Percentiles rank a stretch among this genome's conserved stretches.
phyloP scores from a whole-genome alignment of 2,113 vertebrate genomes.

The Menura novaehollandiae region DNA sequence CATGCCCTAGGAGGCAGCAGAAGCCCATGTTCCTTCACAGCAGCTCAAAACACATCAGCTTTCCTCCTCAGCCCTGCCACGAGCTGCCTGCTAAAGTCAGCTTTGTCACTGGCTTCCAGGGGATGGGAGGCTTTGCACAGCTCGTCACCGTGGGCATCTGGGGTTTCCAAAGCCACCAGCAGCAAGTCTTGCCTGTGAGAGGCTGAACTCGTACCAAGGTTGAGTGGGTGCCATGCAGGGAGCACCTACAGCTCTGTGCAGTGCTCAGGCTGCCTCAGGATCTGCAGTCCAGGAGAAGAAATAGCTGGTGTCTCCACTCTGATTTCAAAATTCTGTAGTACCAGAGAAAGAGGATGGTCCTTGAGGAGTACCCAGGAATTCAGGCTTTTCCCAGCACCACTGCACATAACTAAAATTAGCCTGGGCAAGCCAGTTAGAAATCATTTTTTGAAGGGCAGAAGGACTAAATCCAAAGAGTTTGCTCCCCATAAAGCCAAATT shows the following conservation, averaged over 20 bases:
- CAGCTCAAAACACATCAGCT: neutral
- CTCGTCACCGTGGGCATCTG: accelerated
- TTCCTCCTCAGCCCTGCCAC: neutral
- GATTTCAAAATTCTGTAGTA: neutral
- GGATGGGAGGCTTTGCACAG: neutral
- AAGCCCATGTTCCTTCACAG: neutral
- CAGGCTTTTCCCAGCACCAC: neutral
- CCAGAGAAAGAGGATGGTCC: neutral
- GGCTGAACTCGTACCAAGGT: neutral
- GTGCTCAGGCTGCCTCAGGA: neutral
- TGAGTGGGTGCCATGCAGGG: neutral
- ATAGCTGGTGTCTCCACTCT: neutral
- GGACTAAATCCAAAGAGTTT: neutral
- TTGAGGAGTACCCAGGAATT: neutral
- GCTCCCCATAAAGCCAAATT: neutral
- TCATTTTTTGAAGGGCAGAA: neutral
- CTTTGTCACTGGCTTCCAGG: neutral
- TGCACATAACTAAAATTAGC: neutral
- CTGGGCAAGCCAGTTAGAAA: neutral
- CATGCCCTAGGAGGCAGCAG: conserved; percentile 58
- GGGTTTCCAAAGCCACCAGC: neutral
- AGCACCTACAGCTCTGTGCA: neutral
- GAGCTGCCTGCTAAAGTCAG: neutral
- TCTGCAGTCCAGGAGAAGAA: neutral
- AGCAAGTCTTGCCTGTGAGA: neutral